phyloP scores from a whole-genome alignment of 2,113 vertebrate genomes.

The Egretta garzetta region DNA sequence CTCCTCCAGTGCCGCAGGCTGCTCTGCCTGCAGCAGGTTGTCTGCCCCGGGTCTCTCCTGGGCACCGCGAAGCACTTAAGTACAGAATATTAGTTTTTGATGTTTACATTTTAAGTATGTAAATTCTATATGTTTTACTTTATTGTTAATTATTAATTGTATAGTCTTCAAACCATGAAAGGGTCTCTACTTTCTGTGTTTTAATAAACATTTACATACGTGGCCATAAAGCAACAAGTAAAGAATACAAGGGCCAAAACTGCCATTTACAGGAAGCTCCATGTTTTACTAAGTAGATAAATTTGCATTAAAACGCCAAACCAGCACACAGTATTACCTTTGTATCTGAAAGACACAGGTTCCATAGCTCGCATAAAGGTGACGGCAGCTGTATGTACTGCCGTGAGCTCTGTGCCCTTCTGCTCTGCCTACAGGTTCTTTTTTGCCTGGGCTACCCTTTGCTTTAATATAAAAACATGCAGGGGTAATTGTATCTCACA shows the following conservation, averaged over 20 bases:
- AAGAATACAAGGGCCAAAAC: not conserved
- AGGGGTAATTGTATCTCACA: not conserved
- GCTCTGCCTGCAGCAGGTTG: not conserved
- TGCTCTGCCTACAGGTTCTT: not conserved
- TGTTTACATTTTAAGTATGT: conserved; percentile 12
- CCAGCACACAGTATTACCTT: conserved; percentile 9
- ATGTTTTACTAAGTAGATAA: not conserved
- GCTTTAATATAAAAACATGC: not conserved
- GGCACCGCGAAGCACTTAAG: not conserved
- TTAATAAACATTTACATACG: not conserved
- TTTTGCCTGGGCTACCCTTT: not conserved
- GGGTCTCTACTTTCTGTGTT: not conserved
- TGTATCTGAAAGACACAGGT: conserved; percentile 5
- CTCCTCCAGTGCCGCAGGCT: not conserved
- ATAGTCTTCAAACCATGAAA: not conserved
- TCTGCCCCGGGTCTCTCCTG: not conserved
- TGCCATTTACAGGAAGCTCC: not conserved
- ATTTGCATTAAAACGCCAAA: conserved; percentile 16
- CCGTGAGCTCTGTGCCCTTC: not conserved
- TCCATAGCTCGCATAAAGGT: not conserved
- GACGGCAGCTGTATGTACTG: not conserved
- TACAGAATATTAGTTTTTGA: not conserved
- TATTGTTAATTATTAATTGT: not conserved
- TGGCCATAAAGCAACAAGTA: not conserved
- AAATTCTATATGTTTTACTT: not conserved